phyloP scores from a whole-genome alignment of 2,113 vertebrate genomes.

The Crypturellus undulatus region DNA sequence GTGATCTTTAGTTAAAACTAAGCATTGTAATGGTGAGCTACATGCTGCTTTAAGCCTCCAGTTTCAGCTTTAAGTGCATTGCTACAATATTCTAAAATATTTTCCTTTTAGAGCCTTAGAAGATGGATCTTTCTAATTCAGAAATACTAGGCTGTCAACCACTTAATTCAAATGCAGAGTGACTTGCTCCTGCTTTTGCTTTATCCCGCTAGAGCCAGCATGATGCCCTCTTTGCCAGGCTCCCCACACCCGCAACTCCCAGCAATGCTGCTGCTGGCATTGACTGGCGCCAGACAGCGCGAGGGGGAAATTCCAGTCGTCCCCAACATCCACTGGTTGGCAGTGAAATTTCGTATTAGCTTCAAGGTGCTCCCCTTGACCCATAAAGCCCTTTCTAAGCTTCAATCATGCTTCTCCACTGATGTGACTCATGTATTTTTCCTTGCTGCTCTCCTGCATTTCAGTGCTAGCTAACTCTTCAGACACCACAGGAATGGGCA shows the following conservation, averaged over 20 bases:
- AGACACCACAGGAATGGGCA: neutral
- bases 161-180: neutral
- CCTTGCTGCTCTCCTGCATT: neutral
- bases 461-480: fast-evolving
- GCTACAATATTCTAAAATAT: neutral
- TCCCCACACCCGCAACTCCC: neutral
- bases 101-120: neutral
- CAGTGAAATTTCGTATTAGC: neutral
- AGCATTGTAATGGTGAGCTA: neutral
- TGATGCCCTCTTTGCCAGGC: neutral
- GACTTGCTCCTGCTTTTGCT: neutral
- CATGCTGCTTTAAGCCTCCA: neutral
- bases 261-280: neutral
- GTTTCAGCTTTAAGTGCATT: neutral
- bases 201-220: neutral
- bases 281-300: neutral
- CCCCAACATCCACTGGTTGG: neutral
- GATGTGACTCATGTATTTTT: neutral
- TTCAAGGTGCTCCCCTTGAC: neutral
- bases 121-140: neutral
- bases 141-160: neutral
- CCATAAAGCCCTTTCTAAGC: neutral
- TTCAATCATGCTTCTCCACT: neutral
- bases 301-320: neutral
- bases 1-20: neutral